Conservation (phyloP, 2,797 vertebrate species). For the Pseudochaenichthys georgianus region DNA sequence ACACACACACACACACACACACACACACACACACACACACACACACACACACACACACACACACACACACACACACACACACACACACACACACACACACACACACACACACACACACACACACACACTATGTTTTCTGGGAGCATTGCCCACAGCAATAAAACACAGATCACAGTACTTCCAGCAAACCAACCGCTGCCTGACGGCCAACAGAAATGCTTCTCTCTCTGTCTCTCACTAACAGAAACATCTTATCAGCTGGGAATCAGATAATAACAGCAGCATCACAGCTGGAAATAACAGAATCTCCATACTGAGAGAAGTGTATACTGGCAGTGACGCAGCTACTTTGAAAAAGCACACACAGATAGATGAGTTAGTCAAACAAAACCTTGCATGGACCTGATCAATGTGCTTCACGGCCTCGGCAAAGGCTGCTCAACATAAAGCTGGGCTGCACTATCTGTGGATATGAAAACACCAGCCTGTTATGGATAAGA, state of each 20-base stretch:
- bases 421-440: slow-evolving; percentile 15
- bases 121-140: slow-evolving; percentile 19
- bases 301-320: slow-evolving; percentile 45
- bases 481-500: background rate
- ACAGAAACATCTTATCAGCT: slow-evolving; percentile 57
- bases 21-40: no score
- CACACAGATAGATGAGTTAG: slow-evolving; percentile 5
- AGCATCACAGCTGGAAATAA: slow-evolving; percentile 65
- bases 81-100: no score
- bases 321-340: slow-evolving; percentile 51
- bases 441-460: slow-evolving; percentile 11
- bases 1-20: no score
- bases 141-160: slow-evolving; percentile 65
- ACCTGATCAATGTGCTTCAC: slow-evolving; percentile 34
- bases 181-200: slow-evolving; percentile 53
- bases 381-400: slow-evolving; percentile 53
- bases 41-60: no score
- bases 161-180: slow-evolving; percentile 52
- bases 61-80: no score
- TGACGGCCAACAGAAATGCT: slow-evolving; percentile 50
- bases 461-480: slow-evolving; percentile 4
- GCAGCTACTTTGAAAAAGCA: slow-evolving; percentile 23
- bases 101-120: no score
- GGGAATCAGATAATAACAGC: slow-evolving; percentile 60
- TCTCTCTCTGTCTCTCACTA: slow-evolving; percentile 32